These are phyloP conservation scores for Aphis gossypii DNA, from an alignment of 1,140 invertebrate species.

Conservation along the genomic window DNA sequence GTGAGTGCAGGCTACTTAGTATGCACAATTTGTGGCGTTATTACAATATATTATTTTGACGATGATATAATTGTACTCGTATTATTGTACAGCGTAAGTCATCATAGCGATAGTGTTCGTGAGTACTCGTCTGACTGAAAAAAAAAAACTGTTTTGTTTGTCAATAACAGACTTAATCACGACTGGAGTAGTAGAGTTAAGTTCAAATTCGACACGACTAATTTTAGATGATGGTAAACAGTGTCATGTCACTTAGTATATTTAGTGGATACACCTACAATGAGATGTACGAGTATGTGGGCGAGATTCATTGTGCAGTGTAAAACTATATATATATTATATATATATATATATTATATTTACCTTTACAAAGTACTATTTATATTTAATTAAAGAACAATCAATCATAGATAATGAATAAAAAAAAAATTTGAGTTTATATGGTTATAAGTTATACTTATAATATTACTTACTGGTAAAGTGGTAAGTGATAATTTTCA, in stretches of 20 bases:
- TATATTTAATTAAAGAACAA: neutral
- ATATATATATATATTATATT: neutral
- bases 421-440: neutral
- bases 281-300: neutral
- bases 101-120: neutral
- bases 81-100: no score
- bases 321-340: neutral
- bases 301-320: neutral
- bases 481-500: neutral
- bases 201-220: conserved; percentile 2
- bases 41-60: neutral
- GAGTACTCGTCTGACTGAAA: neutral
- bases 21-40: neutral
- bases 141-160: neutral
- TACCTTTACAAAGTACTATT: neutral
- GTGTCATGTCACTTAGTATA: neutral
- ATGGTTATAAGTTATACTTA: neutral
- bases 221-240: neutral
- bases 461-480: no score
- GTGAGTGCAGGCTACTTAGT: no score
- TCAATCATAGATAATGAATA: neutral
- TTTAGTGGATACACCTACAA: neutral
- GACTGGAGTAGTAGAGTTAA: neutral
- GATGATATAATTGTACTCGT: no score
- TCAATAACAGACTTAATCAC: neutral